phyloP scores from a whole-genome alignment of 2,888 invertebrate genomes.

The Azorinus chamasolen region DNA sequence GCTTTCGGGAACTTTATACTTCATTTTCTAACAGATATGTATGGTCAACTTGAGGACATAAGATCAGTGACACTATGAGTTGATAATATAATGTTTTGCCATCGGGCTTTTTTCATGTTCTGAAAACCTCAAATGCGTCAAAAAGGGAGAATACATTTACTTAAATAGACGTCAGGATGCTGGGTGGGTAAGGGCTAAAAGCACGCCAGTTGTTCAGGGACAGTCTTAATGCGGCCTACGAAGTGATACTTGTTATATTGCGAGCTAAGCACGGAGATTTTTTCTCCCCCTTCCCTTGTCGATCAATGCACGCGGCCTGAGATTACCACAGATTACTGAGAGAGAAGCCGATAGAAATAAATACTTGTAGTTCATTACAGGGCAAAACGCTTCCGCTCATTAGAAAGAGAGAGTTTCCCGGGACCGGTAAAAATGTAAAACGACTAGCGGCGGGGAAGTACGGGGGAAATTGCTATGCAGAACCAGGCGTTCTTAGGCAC shows the following conservation, averaged over 20 bases:
- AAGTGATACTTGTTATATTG: not conserved
- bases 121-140: no score
- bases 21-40: no score
- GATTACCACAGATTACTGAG: conserved; percentile 39
- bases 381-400: conserved; percentile 54
- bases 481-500: not conserved
- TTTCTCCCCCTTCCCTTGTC: conserved; percentile 1
- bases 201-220: no score
- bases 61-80: no score
- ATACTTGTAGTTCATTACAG: conserved; percentile 54
- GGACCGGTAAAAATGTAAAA: conserved; percentile 27
- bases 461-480: conserved; percentile 38
- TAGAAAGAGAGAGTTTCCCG: conserved; percentile 31
- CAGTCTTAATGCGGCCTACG: no score
- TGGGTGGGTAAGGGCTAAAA: no score
- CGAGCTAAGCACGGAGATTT: not conserved
- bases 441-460: not conserved
- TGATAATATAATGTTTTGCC: no score
- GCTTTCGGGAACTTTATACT: no score
- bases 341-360: conserved; percentile 32
- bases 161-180: no score
- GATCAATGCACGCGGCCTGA: conserved; percentile 1
- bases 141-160: no score
- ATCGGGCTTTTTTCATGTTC: no score
- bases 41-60: no score